phyloP scores from a whole-genome alignment of 2,888 invertebrate genomes.

The Cinara cedri region DNA sequence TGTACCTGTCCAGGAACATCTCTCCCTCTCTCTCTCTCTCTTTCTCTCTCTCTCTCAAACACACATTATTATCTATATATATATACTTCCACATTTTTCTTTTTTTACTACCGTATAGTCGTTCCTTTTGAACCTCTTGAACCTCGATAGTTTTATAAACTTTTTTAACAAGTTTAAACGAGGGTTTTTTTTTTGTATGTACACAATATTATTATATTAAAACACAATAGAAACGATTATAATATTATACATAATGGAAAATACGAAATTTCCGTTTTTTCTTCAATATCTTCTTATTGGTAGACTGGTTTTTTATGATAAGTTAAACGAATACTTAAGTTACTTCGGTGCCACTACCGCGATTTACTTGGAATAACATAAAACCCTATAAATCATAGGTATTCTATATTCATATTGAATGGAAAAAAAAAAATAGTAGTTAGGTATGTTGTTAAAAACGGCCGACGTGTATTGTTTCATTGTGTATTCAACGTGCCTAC shows the following conservation, averaged over 20 bases:
- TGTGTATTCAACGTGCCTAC: conserved; percentile 6
- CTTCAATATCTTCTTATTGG: not conserved
- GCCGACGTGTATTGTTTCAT: conserved; percentile 28
- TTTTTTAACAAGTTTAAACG: too few species aligned
- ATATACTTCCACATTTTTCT: not conserved
- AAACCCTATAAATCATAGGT: not conserved
- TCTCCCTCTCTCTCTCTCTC: too few species aligned
- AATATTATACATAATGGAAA: not conserved
- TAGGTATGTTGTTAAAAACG: conserved; percentile 22
- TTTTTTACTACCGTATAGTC: not conserved
- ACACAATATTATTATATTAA: too few species aligned
- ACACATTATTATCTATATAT: not conserved
- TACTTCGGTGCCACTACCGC: not conserved
- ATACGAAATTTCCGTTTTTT: conserved; percentile 10
- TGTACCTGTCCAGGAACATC: not conserved
- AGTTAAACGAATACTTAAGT: not conserved
- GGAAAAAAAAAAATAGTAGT: not conserved
- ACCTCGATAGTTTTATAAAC: too few species aligned
- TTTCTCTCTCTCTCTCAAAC: conserved; percentile 24
- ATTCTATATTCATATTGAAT: not conserved
- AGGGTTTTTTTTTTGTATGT: too few species aligned
- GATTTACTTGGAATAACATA: conserved; percentile 20
- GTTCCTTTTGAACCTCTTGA: too few species aligned
- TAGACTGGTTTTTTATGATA: conserved; percentile 1
- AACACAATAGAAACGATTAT: too few species aligned